These are phyloP conservation scores for Drosophila flavopinicola DNA, from an alignment of 2,888 invertebrate genomes.

Conservation along the genomic window DNA sequence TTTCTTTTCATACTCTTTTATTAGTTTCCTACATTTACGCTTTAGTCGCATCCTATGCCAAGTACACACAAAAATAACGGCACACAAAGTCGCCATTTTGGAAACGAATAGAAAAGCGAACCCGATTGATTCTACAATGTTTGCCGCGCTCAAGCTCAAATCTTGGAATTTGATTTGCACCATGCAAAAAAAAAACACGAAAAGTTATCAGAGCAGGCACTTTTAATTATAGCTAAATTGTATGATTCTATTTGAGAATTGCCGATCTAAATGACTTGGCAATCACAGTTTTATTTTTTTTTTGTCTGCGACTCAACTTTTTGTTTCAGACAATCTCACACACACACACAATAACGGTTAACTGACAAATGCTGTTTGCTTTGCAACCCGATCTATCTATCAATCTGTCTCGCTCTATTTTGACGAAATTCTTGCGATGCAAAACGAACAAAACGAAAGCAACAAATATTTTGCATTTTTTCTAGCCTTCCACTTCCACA, in stretches of 20 bases:
- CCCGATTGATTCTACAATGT: not conserved
- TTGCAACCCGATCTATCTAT: not conserved
- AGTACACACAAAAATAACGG: too few species aligned
- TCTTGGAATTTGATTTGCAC: not conserved
- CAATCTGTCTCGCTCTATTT: not conserved
- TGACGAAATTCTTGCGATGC: constrained; percentile 2
- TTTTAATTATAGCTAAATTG: too few species aligned
- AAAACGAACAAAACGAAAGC: not conserved
- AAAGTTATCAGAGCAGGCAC: too few species aligned
- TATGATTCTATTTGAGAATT: too few species aligned
- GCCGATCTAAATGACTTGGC: too few species aligned
- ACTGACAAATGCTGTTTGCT: constrained; percentile 15
- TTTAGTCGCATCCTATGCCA: too few species aligned
- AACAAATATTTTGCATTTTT: not conserved
- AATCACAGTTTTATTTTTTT: too few species aligned
- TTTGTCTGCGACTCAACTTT: too few species aligned
- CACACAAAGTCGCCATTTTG: constrained; percentile 3
- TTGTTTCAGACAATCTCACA: too few species aligned
- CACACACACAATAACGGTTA: constrained; percentile 5
- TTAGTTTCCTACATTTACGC: not conserved
- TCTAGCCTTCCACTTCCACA: not conserved
- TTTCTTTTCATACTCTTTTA: not conserved
- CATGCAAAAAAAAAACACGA: too few species aligned
- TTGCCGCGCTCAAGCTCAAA: too few species aligned
- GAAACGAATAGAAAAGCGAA: not conserved